Percentiles rank a stretch among this genome's conserved stretches.
phyloP scores from a whole-genome alignment of 2,888 invertebrate species.

The Stenurella melanura region DNA sequence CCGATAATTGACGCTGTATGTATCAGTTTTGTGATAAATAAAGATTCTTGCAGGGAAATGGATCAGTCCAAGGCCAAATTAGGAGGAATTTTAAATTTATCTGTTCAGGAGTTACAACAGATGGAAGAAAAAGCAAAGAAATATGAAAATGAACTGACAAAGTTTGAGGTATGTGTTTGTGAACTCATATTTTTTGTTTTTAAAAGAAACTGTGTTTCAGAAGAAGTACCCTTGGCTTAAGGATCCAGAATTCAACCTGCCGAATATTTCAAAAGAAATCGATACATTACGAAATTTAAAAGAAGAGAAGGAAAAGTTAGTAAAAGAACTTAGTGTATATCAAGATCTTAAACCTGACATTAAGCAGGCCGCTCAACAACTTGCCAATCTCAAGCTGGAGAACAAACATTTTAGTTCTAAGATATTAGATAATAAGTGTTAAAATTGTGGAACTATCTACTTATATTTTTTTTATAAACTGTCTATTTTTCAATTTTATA shows the following conservation, averaged over 20 bases:
- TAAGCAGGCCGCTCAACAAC: conserved; percentile 66
- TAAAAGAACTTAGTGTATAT: conserved; percentile 64
- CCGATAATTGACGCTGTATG: too few relatives aligned
- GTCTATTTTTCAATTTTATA: conserved; percentile 41
- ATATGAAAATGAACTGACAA: conserved; percentile 65
- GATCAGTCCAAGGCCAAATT: conserved; percentile 46
- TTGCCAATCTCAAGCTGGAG: conserved; percentile 64
- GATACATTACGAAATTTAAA: conserved; percentile 60
- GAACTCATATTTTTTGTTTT: conserved; percentile 2
- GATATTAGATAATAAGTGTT: conserved; percentile 46
- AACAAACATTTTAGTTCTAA: conserved; percentile 54
- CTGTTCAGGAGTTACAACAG: conserved; percentile 51
- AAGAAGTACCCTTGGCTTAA: conserved; percentile 61
- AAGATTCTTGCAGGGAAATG: conserved; percentile 49
- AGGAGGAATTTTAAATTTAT: conserved; percentile 48
- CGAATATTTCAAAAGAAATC: conserved; percentile 64
- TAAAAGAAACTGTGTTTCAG: conserved; percentile 41
- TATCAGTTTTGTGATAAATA: too few relatives aligned
- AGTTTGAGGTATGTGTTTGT: conserved; percentile 64
- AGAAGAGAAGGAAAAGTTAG: conserved; percentile 63
- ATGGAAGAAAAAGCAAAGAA: conserved; percentile 64
- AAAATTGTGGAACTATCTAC: conserved; percentile 34
- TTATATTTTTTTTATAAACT: conserved; percentile 36
- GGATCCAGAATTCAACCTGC: conserved; percentile 64
- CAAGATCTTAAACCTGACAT: conserved; percentile 67